A percentile compares a stretch with the other conserved stretches of the same genome.
These are phyloP conservation scores for Tribolium freemani DNA, from an alignment of 2,888 invertebrate species.

Conservation along the genomic window DNA sequence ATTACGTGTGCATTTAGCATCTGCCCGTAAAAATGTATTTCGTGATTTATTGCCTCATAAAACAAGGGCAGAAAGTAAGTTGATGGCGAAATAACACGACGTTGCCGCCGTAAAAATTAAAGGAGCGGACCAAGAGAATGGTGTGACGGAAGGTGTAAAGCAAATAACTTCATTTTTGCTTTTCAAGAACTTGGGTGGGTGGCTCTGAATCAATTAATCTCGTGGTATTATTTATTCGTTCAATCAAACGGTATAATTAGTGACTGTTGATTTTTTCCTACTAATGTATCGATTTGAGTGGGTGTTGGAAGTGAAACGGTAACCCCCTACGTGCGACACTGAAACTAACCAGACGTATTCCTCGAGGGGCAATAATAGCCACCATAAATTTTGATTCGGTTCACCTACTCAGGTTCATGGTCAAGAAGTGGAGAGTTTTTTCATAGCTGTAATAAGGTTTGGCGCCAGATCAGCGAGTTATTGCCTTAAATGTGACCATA, in stretches of 20 bases:
- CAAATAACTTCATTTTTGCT: neutral
- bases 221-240: conserved; percentile 18
- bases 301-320: conserved; percentile 1
- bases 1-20: conserved; percentile 26
- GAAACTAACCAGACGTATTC: conserved; percentile 9
- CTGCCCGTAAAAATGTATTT: conserved; percentile 21
- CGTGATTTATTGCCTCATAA: conserved; percentile 17
- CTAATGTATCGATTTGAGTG: conserved; percentile 12
- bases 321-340: conserved; percentile 13
- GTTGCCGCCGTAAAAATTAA: conserved; percentile 9
- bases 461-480: conserved; percentile 24
- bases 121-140: neutral
- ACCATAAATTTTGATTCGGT: conserved; percentile 19
- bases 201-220: conserved; percentile 1
- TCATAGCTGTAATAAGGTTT: neutral
- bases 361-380: conserved; percentile 3
- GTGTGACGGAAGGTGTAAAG: neutral
- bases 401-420: conserved; percentile 32
- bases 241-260: conserved; percentile 12
- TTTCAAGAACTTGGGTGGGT: neutral
- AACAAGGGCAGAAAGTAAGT: conserved; percentile 19
- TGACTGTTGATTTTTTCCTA: neutral
- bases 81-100: conserved; percentile 14
- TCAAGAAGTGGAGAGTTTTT: conserved; percentile 16
- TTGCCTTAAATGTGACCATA: conserved; percentile 5